A percentile compares a stretch with the other conserved stretches of the same genome.
These are phyloP conservation scores for Rhynchonycteris naso DNA, from an alignment of 2,797 vertebrate species.

Conservation along the genomic window DNA sequence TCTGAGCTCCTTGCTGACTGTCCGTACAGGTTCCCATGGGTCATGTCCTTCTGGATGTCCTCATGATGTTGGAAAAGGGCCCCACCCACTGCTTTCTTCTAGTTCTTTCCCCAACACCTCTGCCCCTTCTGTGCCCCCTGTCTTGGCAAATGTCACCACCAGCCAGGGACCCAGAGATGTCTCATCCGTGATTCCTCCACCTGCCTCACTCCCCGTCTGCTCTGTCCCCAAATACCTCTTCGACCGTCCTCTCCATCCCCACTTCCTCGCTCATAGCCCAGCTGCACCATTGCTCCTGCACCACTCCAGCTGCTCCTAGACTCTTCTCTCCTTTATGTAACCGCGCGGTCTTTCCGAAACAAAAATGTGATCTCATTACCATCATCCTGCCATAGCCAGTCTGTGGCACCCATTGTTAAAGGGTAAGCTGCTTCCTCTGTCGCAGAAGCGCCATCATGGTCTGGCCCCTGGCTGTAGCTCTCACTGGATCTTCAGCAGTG, in stretches of 20 bases:
- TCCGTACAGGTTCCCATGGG: not conserved
- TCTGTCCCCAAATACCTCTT: not conserved
- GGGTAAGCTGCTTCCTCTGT: not conserved
- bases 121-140: not conserved
- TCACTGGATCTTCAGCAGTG: not conserved
- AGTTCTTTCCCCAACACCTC: not conserved
- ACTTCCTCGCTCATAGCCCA: not conserved
- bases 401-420: not conserved
- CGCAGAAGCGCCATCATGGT: not conserved
- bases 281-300: not conserved
- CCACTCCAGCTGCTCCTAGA: not conserved
- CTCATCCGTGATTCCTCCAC: not conserved
- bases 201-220: not conserved
- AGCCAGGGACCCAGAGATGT: not conserved
- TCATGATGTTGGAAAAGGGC: rapidly evolving
- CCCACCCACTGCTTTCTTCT: not conserved
- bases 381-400: not conserved
- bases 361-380: not conserved
- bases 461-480: not conserved
- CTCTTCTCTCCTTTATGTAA: not conserved
- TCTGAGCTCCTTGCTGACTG: not conserved
- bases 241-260: not conserved
- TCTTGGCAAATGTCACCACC: not conserved
- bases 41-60: not conserved
- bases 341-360: slow-evolving; percentile 18